phyloP scores from a whole-genome alignment of 2,797 vertebrate genomes.

The Hoplostethus atlanticus region DNA sequence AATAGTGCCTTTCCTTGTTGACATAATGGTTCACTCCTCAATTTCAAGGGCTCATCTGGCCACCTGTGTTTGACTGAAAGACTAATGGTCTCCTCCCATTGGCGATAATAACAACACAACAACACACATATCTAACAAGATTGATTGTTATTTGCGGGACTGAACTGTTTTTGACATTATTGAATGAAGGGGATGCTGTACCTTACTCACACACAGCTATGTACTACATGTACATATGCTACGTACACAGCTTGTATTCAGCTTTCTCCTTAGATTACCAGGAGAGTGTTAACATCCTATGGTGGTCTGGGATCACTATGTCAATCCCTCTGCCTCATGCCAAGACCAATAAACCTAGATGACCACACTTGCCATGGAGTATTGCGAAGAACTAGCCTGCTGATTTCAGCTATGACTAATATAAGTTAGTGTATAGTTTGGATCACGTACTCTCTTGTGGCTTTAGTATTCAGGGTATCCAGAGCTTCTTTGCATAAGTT shows the following conservation, averaged over 20 bases:
- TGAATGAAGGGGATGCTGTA: too few relatives aligned
- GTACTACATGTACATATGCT: background rate
- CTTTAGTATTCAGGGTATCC: conserved; percentile 24
- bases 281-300: conserved; percentile 26
- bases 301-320: conserved; percentile 42
- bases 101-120: too few relatives aligned
- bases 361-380: conserved; percentile 4
- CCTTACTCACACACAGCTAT: background rate
- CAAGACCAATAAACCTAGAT: conserved; percentile 23
- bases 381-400: conserved; percentile 16
- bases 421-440: background rate
- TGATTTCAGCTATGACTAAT: conserved; percentile 7
- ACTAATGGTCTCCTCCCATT: too few relatives aligned
- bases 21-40: too few relatives aligned
- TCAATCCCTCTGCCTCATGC: conserved; percentile 40
- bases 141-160: too few relatives aligned
- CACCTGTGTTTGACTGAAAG: too few relatives aligned
- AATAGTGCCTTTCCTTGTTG: too few relatives aligned
- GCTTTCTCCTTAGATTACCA: conserved; percentile 38
- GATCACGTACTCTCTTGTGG: conserved; percentile 16
- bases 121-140: too few relatives aligned
- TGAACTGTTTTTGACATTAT: too few relatives aligned
- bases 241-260: background rate
- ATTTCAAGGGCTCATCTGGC: too few relatives aligned
- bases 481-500: conserved; percentile 31